Evolutionary conservation across 2,888 invertebrate species (phyloP).

Genomic region (Amphimallon solstitiale): DNA sequence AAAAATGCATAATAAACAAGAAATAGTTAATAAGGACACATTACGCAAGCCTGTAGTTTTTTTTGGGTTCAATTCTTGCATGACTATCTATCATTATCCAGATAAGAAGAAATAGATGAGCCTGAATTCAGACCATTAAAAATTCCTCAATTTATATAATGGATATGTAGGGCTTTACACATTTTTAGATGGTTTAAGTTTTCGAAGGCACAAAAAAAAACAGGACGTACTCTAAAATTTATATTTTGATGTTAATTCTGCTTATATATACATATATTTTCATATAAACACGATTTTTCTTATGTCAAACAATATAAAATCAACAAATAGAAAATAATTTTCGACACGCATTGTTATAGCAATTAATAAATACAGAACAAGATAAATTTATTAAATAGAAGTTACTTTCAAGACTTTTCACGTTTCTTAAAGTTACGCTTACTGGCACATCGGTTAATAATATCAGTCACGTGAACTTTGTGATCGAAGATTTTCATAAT

Average conservation of each 20-base stretch:
- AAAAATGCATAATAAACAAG: too few relatives aligned
- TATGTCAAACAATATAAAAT: slow-evolving; percentile 21
- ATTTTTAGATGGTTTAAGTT: too few relatives aligned
- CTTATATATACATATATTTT: slow-evolving; percentile 25
- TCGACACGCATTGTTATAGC: slow-evolving; percentile 4
- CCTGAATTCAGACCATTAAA: too few relatives aligned
- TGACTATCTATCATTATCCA: too few relatives aligned
- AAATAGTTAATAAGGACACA: too few relatives aligned
- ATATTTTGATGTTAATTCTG: slow-evolving; percentile 20
- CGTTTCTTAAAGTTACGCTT: slow-evolving; percentile 93
- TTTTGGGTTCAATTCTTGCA: too few relatives aligned
- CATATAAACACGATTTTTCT: slow-evolving; percentile 18
- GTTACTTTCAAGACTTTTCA: slow-evolving; percentile 68
- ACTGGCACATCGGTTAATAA: slow-evolving; percentile 89
- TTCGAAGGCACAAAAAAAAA: too few relatives aligned
- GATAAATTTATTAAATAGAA: slow-evolving; percentile 15
- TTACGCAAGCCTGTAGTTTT: too few relatives aligned
- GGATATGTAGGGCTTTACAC: too few relatives aligned
- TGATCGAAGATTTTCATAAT: slow-evolving; percentile 92
- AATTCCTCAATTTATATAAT: too few relatives aligned
- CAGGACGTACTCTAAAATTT: slow-evolving; percentile 10
- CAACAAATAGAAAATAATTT: slow-evolving; percentile 32
- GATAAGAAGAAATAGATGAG: too few relatives aligned
- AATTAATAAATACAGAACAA: not conserved
- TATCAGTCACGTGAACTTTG: slow-evolving; percentile 87